phyloP scores from a whole-genome alignment of 2,888 invertebrate species.

The Pollenia amentaria region DNA sequence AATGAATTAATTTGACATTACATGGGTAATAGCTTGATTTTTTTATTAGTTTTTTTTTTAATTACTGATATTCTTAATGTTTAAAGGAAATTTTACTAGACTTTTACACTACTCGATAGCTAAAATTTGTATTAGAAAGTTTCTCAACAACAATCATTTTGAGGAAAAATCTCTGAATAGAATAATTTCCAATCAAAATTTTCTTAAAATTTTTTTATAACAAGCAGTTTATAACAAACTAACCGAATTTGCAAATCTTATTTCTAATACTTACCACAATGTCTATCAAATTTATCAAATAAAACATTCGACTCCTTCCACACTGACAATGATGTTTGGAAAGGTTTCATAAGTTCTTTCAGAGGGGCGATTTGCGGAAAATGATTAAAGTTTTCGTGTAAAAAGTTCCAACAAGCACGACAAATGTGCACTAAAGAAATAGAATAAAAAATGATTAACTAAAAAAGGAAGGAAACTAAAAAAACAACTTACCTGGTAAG shows the following conservation, averaged over 20 bases:
- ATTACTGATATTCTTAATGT: too few species aligned
- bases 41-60: too few species aligned
- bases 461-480: not conserved
- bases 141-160: not conserved
- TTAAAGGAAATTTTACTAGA: too few species aligned
- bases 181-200: too few species aligned
- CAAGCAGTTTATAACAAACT: too few species aligned
- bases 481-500: constrained; percentile 75
- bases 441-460: not conserved
- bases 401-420: constrained; percentile 78
- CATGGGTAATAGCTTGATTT: too few species aligned
- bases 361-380: constrained; percentile 79
- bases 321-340: constrained; percentile 71
- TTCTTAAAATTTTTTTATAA: too few species aligned
- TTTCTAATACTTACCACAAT: constrained; percentile 73
- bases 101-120: too few species aligned
- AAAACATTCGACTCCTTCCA: constrained; percentile 77
- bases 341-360: constrained; percentile 78
- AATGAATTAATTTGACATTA: too few species aligned
- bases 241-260: too few species aligned
- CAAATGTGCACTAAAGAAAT: constrained; percentile 74
- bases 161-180: too few species aligned
- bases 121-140: too few species aligned
- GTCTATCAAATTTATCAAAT: constrained; percentile 77
- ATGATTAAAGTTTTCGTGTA: constrained; percentile 76